These are phyloP conservation scores for Toxonevra muliebris DNA, from an alignment of 2,888 invertebrate species.

Conservation along the genomic window DNA sequence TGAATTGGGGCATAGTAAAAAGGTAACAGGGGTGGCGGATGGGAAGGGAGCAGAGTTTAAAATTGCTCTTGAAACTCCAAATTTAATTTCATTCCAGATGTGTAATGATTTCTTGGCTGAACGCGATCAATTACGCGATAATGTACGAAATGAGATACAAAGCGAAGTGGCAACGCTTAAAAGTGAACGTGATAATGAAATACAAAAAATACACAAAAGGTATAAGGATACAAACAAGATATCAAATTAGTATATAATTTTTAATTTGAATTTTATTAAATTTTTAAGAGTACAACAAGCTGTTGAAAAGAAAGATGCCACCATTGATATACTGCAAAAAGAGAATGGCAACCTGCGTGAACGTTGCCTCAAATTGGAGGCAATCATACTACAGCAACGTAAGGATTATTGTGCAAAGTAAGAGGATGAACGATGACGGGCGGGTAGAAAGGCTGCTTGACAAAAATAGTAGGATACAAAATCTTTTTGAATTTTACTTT, in stretches of 20 bases:
- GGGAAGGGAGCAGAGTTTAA: background rate
- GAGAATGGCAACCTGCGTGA: conserved; percentile 77
- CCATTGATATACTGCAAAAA: conserved; percentile 75
- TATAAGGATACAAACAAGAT: conserved; percentile 56
- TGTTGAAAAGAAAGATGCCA: conserved; percentile 81
- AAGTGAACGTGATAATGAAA: conserved; percentile 77
- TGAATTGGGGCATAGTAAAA: conserved; percentile 72
- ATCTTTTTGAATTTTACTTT: background rate
- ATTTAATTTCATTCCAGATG: conserved; percentile 52
- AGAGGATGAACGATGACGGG: conserved; percentile 4
- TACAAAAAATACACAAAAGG: conserved; percentile 84
- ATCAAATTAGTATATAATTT: background rate
- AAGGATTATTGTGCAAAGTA: conserved; percentile 71
- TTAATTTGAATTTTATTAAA: conserved; percentile 2
- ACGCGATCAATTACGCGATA: conserved; percentile 69
- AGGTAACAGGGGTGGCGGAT: conserved; percentile 62
- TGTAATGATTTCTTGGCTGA: conserved; percentile 68
- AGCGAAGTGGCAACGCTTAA: conserved; percentile 71
- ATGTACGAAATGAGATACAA: conserved; percentile 72
- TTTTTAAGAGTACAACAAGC: conserved; percentile 79
- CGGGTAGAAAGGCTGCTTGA: background rate
- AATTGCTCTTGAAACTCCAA: background rate
- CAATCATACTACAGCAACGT: conserved; percentile 78
- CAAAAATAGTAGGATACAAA: too few species aligned
- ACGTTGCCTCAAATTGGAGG: conserved; percentile 78